Conservation (phyloP, 2,797 vertebrate species). For the Gouania willdenowi region DNA sequence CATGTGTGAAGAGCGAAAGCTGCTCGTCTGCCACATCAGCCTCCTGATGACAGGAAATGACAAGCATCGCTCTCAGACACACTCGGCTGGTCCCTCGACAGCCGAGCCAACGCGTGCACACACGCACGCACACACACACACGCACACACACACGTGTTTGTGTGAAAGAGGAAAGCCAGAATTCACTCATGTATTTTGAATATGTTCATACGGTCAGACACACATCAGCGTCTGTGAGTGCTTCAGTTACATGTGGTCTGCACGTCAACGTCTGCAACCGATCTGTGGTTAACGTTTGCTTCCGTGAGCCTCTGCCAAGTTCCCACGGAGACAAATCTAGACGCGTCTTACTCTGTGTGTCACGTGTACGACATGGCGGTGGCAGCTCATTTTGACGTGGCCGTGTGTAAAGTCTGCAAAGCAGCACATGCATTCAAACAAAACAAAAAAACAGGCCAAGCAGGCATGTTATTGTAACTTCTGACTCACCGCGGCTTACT, state of each 20-base stretch:
- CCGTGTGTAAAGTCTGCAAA: constrained; percentile 4
- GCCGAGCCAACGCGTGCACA: constrained; percentile 18
- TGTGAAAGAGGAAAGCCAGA: not conserved
- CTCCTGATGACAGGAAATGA: constrained; percentile 46
- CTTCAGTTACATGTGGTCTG: not conserved
- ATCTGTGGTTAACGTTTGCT: constrained; percentile 7
- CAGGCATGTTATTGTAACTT: constrained; percentile 3
- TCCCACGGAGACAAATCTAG: constrained; percentile 10
- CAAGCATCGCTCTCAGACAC: constrained; percentile 37
- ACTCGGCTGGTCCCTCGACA: constrained; percentile 22
- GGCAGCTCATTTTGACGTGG: not conserved
- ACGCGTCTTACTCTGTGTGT: constrained; percentile 18
- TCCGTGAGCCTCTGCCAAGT: constrained; percentile 5
- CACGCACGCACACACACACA: too few relatives aligned
- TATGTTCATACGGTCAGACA: constrained; percentile 3
- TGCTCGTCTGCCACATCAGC: constrained; percentile 47
- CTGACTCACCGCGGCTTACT: constrained; percentile 41
- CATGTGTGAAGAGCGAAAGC: constrained; percentile 42
- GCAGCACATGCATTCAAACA: too few relatives aligned
- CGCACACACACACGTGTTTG: too few relatives aligned
- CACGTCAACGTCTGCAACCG: constrained; percentile 6
- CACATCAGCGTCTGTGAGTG: not conserved
- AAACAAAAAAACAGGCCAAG: too few relatives aligned
- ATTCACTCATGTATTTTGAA: not conserved
- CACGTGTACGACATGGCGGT: constrained; percentile 8